Conservation (phyloP, 2,888 invertebrate species). For the Drosophila affinis region DNA sequence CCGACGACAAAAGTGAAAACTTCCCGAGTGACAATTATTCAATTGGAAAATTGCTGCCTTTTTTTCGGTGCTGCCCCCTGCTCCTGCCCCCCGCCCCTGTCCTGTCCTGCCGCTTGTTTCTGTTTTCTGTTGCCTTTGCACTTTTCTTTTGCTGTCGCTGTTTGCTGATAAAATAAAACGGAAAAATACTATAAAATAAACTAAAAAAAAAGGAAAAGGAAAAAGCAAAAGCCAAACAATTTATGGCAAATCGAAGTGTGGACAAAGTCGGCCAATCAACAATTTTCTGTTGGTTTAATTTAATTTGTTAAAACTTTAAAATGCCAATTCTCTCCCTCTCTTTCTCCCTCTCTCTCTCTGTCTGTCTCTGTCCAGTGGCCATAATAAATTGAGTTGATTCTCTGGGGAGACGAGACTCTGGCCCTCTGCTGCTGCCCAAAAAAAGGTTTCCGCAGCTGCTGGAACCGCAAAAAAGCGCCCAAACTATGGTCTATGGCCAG, state of each 20-base stretch:
- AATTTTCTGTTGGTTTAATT: constrained; percentile 65
- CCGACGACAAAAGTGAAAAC: constrained; percentile 69
- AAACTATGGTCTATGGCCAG: constrained; percentile 65
- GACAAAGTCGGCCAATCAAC: constrained; percentile 51
- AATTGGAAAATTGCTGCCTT: constrained; percentile 79
- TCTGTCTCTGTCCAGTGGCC: constrained; percentile 54
- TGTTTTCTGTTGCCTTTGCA: constrained; percentile 10
- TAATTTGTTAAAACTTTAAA: constrained; percentile 72
- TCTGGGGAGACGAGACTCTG: constrained; percentile 52
- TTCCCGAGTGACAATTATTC: constrained; percentile 75
- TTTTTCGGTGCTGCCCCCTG: constrained; percentile 7
- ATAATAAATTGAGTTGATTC: constrained; percentile 78
- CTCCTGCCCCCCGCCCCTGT: too few species aligned
- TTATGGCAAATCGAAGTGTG: constrained; percentile 51
- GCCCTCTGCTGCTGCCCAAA: constrained; percentile 1
- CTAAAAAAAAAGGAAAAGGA: constrained; percentile 29
- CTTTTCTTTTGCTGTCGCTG: constrained; percentile 14
- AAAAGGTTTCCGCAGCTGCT: constrained; percentile 62
- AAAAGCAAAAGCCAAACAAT: constrained; percentile 26
- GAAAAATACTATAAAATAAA: neutral
- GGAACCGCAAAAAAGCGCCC: constrained; percentile 65
- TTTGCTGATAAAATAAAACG: constrained; percentile 48
- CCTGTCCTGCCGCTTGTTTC: neutral
- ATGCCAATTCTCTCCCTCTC: constrained; percentile 58
- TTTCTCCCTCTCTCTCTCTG: too few species aligned